These are phyloP conservation scores for Ormyrus pomaceus DNA, from an alignment of 2,888 invertebrate species.

Conservation along the genomic window DNA sequence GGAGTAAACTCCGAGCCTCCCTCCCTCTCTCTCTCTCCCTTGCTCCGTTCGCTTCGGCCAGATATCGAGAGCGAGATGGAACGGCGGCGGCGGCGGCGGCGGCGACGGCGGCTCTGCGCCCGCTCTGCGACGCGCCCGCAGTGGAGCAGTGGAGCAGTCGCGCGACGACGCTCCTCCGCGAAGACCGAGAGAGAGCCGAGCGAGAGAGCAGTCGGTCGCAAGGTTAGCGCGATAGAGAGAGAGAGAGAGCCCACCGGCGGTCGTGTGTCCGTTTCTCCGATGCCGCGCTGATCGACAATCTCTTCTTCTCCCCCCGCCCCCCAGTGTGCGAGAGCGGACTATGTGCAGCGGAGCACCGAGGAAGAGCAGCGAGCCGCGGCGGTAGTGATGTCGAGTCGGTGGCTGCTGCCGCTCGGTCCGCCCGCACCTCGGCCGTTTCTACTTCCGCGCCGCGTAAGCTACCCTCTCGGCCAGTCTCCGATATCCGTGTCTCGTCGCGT, in stretches of 20 bases:
- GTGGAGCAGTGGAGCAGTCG: constrained; percentile 51
- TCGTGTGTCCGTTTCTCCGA: neutral
- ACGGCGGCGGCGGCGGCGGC: constrained; percentile 1
- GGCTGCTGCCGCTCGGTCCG: neutral
- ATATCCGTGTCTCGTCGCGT: neutral
- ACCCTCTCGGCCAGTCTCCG: neutral
- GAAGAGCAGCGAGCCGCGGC: too few species aligned
- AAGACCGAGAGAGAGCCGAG: constrained; percentile 1
- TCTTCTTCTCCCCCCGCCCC: neutral
- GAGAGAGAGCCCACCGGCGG: neutral
- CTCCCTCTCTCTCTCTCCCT: neutral
- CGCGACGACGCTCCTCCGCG: constrained; percentile 50
- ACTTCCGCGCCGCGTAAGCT: constrained; percentile 34
- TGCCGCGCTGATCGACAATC: neutral
- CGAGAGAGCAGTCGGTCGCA: neutral
- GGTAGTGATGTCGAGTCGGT: neutral
- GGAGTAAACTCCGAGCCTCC: neutral
- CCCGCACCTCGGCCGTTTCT: neutral
- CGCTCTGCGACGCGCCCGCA: constrained; percentile 46
- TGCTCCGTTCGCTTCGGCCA: neutral
- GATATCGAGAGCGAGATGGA: constrained; percentile 18
- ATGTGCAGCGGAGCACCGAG: too few species aligned
- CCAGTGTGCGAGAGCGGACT: too few species aligned
- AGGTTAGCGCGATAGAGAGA: neutral
- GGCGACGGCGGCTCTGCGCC: constrained; percentile 24